Conservation (phyloP, 2,888 invertebrate species). For the Furcula furcula region DNA sequence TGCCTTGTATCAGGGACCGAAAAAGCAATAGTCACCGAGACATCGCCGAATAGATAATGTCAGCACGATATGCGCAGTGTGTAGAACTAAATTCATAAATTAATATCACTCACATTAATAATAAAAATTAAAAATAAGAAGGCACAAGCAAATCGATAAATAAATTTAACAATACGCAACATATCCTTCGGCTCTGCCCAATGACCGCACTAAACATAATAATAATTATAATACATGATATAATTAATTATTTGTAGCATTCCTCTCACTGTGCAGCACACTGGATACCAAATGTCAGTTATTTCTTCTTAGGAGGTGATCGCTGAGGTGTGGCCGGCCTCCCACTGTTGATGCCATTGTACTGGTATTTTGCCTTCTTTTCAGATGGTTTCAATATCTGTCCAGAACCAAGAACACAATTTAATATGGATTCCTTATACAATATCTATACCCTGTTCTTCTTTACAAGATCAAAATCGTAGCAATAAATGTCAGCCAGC, state of each 20-base stretch:
- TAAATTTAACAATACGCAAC: constrained; percentile 64
- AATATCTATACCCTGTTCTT: no score
- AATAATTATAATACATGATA: constrained; percentile 76
- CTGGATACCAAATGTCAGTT: constrained; percentile 79
- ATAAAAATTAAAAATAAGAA: constrained; percentile 76
- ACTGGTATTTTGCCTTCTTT: constrained; percentile 99
- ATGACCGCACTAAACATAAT: constrained; percentile 68
- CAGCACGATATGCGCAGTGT: constrained; percentile 49
- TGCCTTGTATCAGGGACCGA: constrained; percentile 64
- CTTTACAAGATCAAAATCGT: no score
- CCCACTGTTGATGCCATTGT: constrained; percentile 93
- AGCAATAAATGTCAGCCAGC: no score
- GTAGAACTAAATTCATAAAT: constrained; percentile 75
- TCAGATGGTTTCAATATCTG: constrained; percentile 99
- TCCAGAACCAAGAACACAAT: constrained; percentile 23
- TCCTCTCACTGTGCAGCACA: constrained; percentile 78
- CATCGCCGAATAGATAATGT: constrained; percentile 67
- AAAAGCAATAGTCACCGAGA: constrained; percentile 65
- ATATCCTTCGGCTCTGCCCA: constrained; percentile 70
- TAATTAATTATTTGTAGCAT: constrained; percentile 79
- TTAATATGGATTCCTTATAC: no score
- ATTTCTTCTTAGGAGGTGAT: constrained; percentile 88
- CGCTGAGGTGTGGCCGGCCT: constrained; percentile 93
- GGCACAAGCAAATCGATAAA: constrained; percentile 79
- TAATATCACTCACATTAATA: constrained; percentile 75